Evolutionary conservation across 2,797 vertebrate genomes (phyloP), one percentile per base, ranked within the genome.

Genomic region (Enteromius trimaculatus): DNA sequence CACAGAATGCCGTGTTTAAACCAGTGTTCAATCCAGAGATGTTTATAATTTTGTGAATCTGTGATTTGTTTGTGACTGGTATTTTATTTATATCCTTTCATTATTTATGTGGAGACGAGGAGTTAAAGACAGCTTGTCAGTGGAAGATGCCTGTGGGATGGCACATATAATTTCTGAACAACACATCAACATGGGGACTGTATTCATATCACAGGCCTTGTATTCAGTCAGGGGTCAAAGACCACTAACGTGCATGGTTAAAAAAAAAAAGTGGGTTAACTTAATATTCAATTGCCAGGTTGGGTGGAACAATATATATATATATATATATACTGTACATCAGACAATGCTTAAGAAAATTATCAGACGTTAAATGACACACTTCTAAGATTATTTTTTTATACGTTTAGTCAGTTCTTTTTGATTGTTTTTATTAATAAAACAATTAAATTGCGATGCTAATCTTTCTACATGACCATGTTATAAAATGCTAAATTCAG

Each of bases 1-100:
- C 44, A 66, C 39, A 72, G 69, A 84, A 72, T n/a, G 29, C 51
- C 47, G 66, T 75, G 62, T 84, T 70, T 77, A 39, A 85, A 58
- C 62, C 72, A 55, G 39, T 49, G 58, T 70, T 85, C 80, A 26
- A 14, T 60, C 8, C 34, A 72, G 37, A 64, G 21, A 62, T 64
- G 31, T 34, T 81, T 60, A 71, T 72, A 72, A 34, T 81, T 62
- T 31, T 62, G 68, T 0, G 37, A 80, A 44, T 70, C 51, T 58
- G 21, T 55, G 65, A 39, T 80, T 70, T 70, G 17, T 31, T 47
- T 31, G 79, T 60, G 51, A 72, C 79, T 26, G 21, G 14, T 74
- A 5, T 81, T 72, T 60, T 72, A 49, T 76, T 60, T 58, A n/a
- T 58, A 39, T 76, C 0, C 39, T 58, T 39, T 10, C 37, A 37